Percentiles rank a stretch among this genome's conserved stretches.
phyloP scores from a whole-genome alignment of 2,113 vertebrate genomes.

The Dasypus novemcinctus region DNA sequence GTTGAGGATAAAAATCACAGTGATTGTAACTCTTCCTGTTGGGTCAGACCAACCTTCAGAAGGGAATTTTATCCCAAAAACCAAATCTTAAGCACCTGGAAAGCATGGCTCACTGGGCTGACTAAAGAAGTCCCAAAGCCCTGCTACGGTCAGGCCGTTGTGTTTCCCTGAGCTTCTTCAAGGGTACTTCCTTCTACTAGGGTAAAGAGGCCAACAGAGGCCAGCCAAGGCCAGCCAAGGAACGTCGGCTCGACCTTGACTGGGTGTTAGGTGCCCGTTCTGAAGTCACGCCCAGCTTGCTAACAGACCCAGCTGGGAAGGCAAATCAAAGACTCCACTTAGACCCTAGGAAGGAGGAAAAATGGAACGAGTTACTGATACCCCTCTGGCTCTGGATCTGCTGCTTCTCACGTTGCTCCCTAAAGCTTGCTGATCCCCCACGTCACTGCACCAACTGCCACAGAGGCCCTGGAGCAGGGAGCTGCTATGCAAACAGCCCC shows the following conservation, averaged over 20 bases:
- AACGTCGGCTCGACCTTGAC: not conserved
- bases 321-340: not conserved
- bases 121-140: not conserved
- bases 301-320: not conserved
- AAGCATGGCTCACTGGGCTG: not conserved
- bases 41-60: not conserved
- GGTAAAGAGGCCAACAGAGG: not conserved
- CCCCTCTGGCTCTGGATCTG: not conserved
- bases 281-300: not conserved
- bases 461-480: too few species aligned
- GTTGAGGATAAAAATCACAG: not conserved
- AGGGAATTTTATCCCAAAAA: not conserved
- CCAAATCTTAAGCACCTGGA: not conserved
- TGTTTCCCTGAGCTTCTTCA: not conserved
- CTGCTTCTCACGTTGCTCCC: not conserved
- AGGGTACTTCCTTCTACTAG: not conserved
- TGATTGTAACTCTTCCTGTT: not conserved
- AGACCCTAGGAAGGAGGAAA: not conserved
- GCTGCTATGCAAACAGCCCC: too few species aligned
- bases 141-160: not conserved
- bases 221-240: not conserved
- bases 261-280: not conserved
- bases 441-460: rapidly evolving
- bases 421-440: not conserved
- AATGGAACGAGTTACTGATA: not conserved